Base-by-base conservation (phyloP, 2,797 vertebrate species). In the Taenioides sp. region DNA sequence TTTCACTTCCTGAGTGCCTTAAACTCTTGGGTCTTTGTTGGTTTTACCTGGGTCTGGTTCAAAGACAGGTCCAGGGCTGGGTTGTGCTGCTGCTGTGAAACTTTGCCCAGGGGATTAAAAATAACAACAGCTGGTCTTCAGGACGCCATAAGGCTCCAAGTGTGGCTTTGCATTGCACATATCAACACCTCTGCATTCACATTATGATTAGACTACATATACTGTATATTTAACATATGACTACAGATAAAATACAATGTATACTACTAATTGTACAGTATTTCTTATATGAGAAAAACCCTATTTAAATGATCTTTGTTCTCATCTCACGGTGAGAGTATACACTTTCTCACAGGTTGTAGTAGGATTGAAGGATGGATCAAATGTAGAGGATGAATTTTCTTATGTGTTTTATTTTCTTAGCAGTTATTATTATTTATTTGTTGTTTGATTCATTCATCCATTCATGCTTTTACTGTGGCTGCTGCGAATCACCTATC, bases 91-190 rank as follows among this genome's bases (percentile, higher is more conserved):
- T 88, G 83, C 89, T 87, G 84, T 89, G 89, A 89, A 91, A 92
- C 88, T 73, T 85, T 85, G 86, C 87, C 87, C 87, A 82, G 75
- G 89, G 90, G 89, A 93, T 94, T 94, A 94, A 93, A 94, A 94
- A 95, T 93, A 94, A 94, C 91, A 94, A 89, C 94, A 94, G 93
- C 93, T 93, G 94, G 91, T 91, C 89, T 86, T 85, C 86, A 87
- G 89, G 90, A 90, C 86, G 80, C 88, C 91, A 91, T 88, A 87
- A 86, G 85, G 70, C 82, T 22, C 83, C 67, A 69, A 90, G 88
- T 86, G 80, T 81, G 86, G 73, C 82, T 79, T 87, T 79, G 70
- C 70, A 54, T 84, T 71, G 65, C 68, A n/a, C 75, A 65, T 69
- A 79, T 76, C 80, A 61, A 55, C 68, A 72, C 61, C 70, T 67